Base-by-base conservation (phyloP, 2,888 invertebrate species). In the Agrochola lychnidis region DNA sequence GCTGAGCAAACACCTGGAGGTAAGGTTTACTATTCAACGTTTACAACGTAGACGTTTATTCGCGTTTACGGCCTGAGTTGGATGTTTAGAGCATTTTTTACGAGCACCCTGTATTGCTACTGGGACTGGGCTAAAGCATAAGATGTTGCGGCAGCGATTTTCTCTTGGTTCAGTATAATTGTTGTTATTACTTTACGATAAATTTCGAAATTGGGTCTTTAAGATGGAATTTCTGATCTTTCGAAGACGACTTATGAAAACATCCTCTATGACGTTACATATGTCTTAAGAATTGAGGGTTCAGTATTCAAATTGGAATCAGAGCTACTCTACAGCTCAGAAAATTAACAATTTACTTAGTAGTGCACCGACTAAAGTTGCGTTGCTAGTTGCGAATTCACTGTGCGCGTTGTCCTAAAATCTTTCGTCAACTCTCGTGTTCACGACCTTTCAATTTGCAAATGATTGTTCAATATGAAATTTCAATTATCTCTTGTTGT, bases 11-110 rank as follows among this genome's bases (percentile, higher is more conserved):
- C 91, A 91, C 90, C 91, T 91, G 91, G 81, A 81, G 86, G 76
- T 76, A 79, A 80, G 86, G 83, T 88, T 87, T 88, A 90, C 87
- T 85, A 82, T 89, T 87, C 85, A 82, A 82, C 87, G 90, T 92
- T 94, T 93, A 93, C 92, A 92, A 90, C 90, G 89, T 83, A 88
- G 86, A 89, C 93, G 92, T 93, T 95, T 95, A 93, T 93, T 92
- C 91, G 87, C 93, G 92, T 95, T 96, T 95, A 95, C 93, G 93
- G 88, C 90, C 87, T 10, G 88, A 90, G 90, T 91, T 91, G 92
- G 90, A 93, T 94, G 94, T 93, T 95, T 93, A 94, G 93, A 92
- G 92, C 90, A 89, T 93, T 95, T 95, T 94, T 95, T 95, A 95
- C 93, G 95, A 95, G 88, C 91, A 85, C 76, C 81, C 89, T 88